Evolutionary conservation across 1,140 invertebrate genomes (phyloP).

Genomic region (Pseudomyrmex flavicornis): DNA sequence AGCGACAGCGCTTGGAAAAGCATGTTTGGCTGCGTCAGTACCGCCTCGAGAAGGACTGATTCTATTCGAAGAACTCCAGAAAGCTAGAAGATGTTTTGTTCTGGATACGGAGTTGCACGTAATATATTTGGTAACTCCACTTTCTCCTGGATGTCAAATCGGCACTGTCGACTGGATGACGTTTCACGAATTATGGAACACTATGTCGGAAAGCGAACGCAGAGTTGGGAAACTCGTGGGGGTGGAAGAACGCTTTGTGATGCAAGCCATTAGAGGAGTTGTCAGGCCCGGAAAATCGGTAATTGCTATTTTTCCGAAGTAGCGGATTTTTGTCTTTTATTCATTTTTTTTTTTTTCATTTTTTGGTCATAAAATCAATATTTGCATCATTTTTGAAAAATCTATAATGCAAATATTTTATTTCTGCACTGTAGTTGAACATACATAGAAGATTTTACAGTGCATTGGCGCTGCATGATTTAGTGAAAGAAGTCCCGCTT

Average conservation of each 20-base stretch:
- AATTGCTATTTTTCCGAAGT: constrained; percentile 49
- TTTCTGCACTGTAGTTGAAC: constrained; percentile 73
- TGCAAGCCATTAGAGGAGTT: constrained; percentile 91
- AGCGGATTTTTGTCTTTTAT: too few relatives aligned
- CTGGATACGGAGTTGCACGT: constrained; percentile 98
- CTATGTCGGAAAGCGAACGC: constrained; percentile 91
- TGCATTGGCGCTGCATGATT: constrained; percentile 95
- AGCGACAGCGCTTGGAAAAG: constrained; percentile 95
- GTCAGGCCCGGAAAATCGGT: constrained; percentile 86
- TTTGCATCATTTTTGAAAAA: neutral
- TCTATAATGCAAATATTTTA: constrained; percentile 9
- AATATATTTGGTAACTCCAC: constrained; percentile 96
- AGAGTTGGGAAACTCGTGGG: constrained; percentile 96
- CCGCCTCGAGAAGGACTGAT: constrained; percentile 95
- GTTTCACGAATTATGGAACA: constrained; percentile 94
- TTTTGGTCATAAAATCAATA: neutral
- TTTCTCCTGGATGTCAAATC: constrained; percentile 92
- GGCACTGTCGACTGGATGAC: constrained; percentile 95
- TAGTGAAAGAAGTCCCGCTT: constrained; percentile 96
- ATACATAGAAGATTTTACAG: constrained; percentile 94
- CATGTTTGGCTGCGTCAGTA: constrained; percentile 96
- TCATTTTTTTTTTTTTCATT: too few relatives aligned
- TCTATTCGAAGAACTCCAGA: constrained; percentile 96
- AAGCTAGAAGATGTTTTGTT: constrained; percentile 95
- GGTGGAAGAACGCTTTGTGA: constrained; percentile 95